Evolutionary conservation across 2,113 vertebrate species (phyloP), one percentile per base, ranked within the genome.

Genomic region (Sakesphorus luctuosus): DNA sequence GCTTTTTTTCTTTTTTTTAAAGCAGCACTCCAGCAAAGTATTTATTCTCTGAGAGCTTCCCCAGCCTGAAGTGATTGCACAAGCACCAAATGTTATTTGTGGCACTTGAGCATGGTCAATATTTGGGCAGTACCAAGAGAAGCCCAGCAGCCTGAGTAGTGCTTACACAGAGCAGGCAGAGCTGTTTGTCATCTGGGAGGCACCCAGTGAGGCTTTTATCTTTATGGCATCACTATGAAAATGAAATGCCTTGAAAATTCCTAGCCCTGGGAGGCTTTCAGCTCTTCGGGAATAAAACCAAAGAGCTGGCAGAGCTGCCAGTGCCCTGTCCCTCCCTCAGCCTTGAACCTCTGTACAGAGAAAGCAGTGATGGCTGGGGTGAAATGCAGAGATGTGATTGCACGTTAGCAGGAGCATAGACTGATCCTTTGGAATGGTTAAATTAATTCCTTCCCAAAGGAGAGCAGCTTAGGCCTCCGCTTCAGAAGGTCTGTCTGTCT

Each of bases 91-190:
- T 47, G 79, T 89, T 85, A 20, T 92, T 93, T 79, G 90, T 17
- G 46, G 89, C 78, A 31, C 89, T 82, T 56, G 82, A 75, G 76
- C 80, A 83, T 50, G 35, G 94, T 76, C 96, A 93, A 19, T 87
- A 63, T 96, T 96, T 95, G 94, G 89, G 90, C 65, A 89, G 85
- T 12, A 28, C 38, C 24, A 13, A 31, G 82, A 29, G 18, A 7
- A 26, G 2, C 16, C 13, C 59, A 62, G 69, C 79, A 75, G 69
- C 59, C 84, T 53, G 24, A 81, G 71, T 1, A 15, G 33, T 44
- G 86, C 78, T 68, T 2, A 10, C 35, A 18, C 13, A 11, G 49
- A 10, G 44, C 6, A 3, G 63, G 75, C 65, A 84, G 55, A 87
- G 79, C 28, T 59, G 73, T 31, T 55, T 52, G 80, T 59, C 50